Conservation (phyloP, 2,113 vertebrate genomes). For the Manacus vitellinus region DNA sequence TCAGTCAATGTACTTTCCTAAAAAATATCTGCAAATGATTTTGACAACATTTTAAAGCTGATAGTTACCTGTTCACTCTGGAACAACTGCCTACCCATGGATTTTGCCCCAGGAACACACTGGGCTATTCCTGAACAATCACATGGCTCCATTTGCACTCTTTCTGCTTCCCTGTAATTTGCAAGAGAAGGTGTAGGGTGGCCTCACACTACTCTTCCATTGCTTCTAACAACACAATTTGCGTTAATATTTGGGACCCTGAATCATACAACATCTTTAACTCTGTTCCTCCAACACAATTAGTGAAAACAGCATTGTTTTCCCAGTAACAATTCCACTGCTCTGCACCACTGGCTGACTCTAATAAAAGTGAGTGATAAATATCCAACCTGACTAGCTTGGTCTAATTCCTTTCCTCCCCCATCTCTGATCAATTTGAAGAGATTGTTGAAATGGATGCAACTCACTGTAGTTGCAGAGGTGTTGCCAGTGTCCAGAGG, state of each 20-base stretch:
- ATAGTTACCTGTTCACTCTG: conserved; percentile 34
- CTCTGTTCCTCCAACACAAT: background rate
- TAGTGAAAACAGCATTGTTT: background rate
- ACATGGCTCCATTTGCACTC: background rate
- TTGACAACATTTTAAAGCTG: conserved; percentile 58
- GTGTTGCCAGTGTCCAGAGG: background rate
- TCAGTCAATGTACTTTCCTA: conserved; percentile 26
- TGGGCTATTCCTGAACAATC: background rate
- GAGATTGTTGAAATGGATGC: background rate
- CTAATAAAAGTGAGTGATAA: background rate
- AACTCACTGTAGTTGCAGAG: background rate
- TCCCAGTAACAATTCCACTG: background rate
- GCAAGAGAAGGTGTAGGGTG: background rate
- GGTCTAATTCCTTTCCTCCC: background rate
- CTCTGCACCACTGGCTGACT: background rate
- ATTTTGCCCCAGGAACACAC: background rate
- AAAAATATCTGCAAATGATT: conserved; percentile 56
- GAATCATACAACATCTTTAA: background rate
- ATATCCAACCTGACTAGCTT: background rate
- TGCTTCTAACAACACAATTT: background rate
- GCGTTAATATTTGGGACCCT: background rate
- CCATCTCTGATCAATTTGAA: background rate
- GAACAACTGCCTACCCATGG: background rate
- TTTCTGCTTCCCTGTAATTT: background rate
- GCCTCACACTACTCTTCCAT: background rate